Evolutionary conservation across 1,140 invertebrate species (phyloP).

Genomic region (Drosophila virilis): DNA sequence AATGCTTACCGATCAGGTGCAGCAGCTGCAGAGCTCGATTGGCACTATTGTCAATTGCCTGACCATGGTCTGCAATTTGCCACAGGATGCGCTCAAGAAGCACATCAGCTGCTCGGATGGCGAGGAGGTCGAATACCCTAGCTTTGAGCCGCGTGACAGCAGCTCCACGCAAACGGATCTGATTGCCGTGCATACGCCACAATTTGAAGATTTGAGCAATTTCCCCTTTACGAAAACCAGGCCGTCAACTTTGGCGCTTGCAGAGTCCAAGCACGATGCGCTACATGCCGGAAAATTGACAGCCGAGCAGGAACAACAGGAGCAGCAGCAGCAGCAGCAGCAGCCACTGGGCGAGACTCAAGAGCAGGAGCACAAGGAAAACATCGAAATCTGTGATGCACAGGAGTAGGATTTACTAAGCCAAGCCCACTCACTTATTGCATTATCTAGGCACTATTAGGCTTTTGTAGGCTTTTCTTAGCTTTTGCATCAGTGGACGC

Average conservation of each 20-base stretch:
- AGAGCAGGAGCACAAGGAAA: slow-evolving; percentile 46
- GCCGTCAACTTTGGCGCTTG: slow-evolving; percentile 76
- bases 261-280: slow-evolving; percentile 58
- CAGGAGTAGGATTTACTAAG: slow-evolving; percentile 13
- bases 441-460: slow-evolving; percentile 37
- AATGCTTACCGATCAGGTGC: slow-evolving; percentile 86
- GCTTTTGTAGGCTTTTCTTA: slow-evolving; percentile 67
- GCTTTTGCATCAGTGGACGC: slow-evolving; percentile 49
- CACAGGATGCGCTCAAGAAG: slow-evolving; percentile 82
- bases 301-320: slow-evolving; percentile 4
- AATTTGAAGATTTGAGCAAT: slow-evolving; percentile 84
- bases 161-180: slow-evolving; percentile 92
- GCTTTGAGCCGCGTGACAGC: slow-evolving; percentile 84
- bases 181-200: slow-evolving; percentile 89
- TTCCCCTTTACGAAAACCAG: slow-evolving; percentile 78
- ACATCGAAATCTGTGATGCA: slow-evolving; percentile 30
- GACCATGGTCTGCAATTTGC: slow-evolving; percentile 85
- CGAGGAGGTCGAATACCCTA: slow-evolving; percentile 40
- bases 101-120: slow-evolving; percentile 41
- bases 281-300: slow-evolving; percentile 13
- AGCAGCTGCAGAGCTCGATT: slow-evolving; percentile 91
- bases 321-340: slow-evolving; percentile 27
- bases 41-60: slow-evolving; percentile 90
- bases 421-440: slow-evolving; percentile 7
- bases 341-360: not conserved